A percentile compares a stretch with the other conserved stretches of the same genome.
Evolutionary conservation across 2,888 invertebrate genomes (phyloP).

Genomic region (Dioctria rufipes): DNA sequence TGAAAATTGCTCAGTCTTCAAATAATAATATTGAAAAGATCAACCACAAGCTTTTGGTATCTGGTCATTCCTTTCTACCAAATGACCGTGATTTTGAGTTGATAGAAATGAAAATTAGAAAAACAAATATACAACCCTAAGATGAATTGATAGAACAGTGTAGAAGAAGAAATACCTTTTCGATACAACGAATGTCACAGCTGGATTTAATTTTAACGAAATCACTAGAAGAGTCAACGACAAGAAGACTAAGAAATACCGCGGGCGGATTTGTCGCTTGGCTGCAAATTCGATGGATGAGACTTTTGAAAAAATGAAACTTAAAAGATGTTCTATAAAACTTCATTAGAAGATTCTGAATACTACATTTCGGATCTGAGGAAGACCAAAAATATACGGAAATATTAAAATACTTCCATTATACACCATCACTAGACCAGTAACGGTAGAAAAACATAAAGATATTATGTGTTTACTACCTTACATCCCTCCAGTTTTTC

Average conservation of each 20-base stretch:
- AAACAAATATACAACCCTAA: conserved; percentile 45
- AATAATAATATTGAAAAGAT: conserved; percentile 13
- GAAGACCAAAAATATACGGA: too few species aligned
- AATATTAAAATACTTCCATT: neutral
- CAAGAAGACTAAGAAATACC: conserved; percentile 51
- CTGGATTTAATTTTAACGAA: conserved; percentile 50
- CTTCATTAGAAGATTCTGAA: too few species aligned
- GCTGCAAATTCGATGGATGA: too few species aligned
- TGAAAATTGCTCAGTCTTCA: conserved; percentile 19
- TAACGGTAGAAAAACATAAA: conserved; percentile 15
- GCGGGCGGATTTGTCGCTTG: conserved; percentile 36
- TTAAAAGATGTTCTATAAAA: too few species aligned
- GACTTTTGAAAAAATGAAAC: neutral
- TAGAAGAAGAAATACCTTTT: conserved; percentile 42
- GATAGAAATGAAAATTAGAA: conserved; percentile 39
- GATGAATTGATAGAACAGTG: conserved; percentile 47
- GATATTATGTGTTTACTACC: neutral
- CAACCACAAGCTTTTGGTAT: neutral
- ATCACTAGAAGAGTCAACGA: conserved; percentile 45
- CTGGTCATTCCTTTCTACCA: conserved; percentile 10
- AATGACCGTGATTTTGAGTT: conserved; percentile 2
- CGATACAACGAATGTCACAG: conserved; percentile 47
- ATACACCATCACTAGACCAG: neutral
- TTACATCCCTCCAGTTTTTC: too few species aligned
- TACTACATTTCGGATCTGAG: too few species aligned